Base-by-base conservation (phyloP, 2,888 invertebrate genomes). In the Spisula solida region DNA sequence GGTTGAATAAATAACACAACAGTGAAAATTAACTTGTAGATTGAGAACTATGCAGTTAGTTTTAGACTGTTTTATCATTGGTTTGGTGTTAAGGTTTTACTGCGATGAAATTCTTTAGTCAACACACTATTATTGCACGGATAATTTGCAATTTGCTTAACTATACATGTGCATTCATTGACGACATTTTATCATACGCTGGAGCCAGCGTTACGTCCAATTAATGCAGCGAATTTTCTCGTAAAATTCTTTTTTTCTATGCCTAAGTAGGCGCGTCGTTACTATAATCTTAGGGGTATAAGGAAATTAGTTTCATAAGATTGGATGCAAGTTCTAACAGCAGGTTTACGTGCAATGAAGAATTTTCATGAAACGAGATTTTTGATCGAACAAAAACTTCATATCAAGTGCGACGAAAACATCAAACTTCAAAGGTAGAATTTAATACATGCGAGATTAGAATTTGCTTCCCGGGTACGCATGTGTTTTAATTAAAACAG, bases 361-460 rank as follows among this genome's bases (percentile, higher is more conserved):
- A 66, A 66, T 25, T 20, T 66, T 66, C 60, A 6, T 66, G 25
- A 66, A 66, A 66, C 25, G 60, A 66, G 60, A 66, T 66, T 66
- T 66, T 66, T 66, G 60, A 66, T 66, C 60, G 25, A 25, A 66
- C n/a, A 66, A 66, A 66, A 66, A 66, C n/a, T 25, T 66, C 60
- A n/a, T 66, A 66, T 66, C 25, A 66, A 66, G 60, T 66, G 60
- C 60, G 60, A 66, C 60, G 60, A 25, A 25, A 66, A 25, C 60
- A 66, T 66, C n/a, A 66, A 66, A 66, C 60, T 66, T 66, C 60
- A 66, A 66, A 66, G 60, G 60, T 66, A 66, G 25, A n/a, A 66
- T 66, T 66, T 66, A 66, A 25, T 66, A 66, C 60, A 66, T 66
- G 60, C 60, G 60, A 25, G n/a, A 66, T 66, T 66, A 66, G 60